These are phyloP conservation scores for Alosa alosa DNA, from an alignment of 2,113 vertebrate species.

Conservation along the genomic window DNA sequence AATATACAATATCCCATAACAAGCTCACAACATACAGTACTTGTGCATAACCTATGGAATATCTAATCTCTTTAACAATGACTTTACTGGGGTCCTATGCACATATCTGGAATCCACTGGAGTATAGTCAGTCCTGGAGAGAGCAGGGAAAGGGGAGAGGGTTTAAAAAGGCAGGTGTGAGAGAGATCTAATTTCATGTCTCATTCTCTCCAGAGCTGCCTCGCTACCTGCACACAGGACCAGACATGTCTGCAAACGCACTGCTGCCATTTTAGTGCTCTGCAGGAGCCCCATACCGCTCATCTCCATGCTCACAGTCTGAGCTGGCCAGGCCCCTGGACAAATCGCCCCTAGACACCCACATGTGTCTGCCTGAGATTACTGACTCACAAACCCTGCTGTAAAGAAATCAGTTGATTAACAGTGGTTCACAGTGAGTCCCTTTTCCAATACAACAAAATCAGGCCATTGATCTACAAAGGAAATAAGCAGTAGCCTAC, in stretches of 20 bases:
- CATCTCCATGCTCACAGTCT: not conserved
- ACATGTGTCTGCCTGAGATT: not conserved
- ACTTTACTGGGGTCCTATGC: not conserved
- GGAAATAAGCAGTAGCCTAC: not conserved
- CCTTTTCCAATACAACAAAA: not conserved
- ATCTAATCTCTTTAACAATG: not conserved
- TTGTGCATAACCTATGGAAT: not conserved
- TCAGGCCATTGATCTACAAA: not conserved
- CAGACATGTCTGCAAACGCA: constrained; percentile 66
- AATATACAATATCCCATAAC: not conserved
- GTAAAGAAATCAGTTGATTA: not conserved
- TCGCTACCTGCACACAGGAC: constrained; percentile 65
- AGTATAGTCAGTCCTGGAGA: constrained; percentile 13
- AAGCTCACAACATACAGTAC: not conserved
- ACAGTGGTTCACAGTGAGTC: not conserved
- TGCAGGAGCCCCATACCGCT: constrained; percentile 27
- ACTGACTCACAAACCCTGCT: not conserved
- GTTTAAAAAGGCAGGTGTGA: constrained; percentile 54
- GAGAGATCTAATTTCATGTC: constrained; percentile 50
- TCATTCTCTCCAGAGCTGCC: constrained; percentile 43
- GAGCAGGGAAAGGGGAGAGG: constrained; percentile 23
- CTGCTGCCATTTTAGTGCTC: constrained; percentile 36
- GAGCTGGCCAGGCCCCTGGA: not conserved
- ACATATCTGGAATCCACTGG: constrained; percentile 38
- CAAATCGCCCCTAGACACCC: not conserved